Base-by-base conservation (phyloP, 2,888 invertebrate species). In the Drosophila histrio region DNA sequence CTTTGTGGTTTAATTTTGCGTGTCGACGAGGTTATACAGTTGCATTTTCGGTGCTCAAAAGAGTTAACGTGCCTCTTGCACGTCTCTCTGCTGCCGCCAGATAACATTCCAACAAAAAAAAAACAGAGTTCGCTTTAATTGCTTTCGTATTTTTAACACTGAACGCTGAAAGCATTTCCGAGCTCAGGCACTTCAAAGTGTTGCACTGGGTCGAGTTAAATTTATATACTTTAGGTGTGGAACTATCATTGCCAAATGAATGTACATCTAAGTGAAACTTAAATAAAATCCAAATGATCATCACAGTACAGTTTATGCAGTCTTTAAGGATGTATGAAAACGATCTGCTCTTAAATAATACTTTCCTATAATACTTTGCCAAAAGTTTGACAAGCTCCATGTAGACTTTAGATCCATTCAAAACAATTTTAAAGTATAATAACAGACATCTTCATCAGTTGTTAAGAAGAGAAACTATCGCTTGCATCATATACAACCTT, bases 1-100 rank as follows among this genome's bases (percentile, higher is more conserved):
- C 74, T 72, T 85, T 77, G 76, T 72, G 77, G 78, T 64, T 71
- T 77, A 69, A 77, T 88, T 84, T 75, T 87, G 68, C 67, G 74
- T 79, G 79, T 82, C 79, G 71, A 70, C 71, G 67, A 81, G 72
- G 75, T 81, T 79, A 56, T 49, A 47, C 67, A 56, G 49, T 65
- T 65, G 74, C 70, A 65, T 41, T 77, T 70, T 49, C 46, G 63
- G 58, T 30, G 21, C 59, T 56, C 26, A 21, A 30, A 46, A 50
- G 43, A 46, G 65, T 63, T 61, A 50, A 60, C 47, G 28, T 11
- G 21, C 49, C 57, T 22, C 28, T 13, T 52, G 52, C 56, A 24
- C 44, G 34, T 21, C 32, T 13, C 17, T 22, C 30, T 22, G 26
- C 36, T 36, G 19, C 32, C 15, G 24, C 22, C 28, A 52, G 57